Evolutionary conservation across 2,888 invertebrate genomes (phyloP), one percentile per base, ranked within the genome.

Genomic region (Neocrepidodera transversa): DNA sequence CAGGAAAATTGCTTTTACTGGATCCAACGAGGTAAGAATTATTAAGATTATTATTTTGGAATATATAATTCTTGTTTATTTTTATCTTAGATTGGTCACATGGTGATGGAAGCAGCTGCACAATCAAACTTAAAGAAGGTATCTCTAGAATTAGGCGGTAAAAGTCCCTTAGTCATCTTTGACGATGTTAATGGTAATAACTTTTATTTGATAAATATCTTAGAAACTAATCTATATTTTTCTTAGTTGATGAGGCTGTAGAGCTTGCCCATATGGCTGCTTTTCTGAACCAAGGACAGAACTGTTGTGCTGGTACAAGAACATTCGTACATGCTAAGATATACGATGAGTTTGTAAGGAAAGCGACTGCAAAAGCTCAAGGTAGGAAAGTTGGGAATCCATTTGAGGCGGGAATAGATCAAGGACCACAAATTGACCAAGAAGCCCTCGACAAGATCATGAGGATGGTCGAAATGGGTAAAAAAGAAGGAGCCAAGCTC

Each of bases 241-340:
- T 40, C 16, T 23, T 56, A 86, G 86, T 87, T 68, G 82, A 84
- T 63, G 82, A 83, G 66, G 87, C 86, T 7, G 86, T 84, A 3
- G 75, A 84, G 66, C 84, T 86, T 51, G 85, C 89, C 0, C 86
- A 89, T 69, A 80, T 80, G n/a, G 88, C 85, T 0, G 79, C 90
- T 49, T 91, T 91, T 78, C 81, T 84, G 47, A 92, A 92, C 73
- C 88, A 90, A 72, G 92, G 91, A 2, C 90, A 91, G 78, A 87
- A 86, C 71, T 93, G 93, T 73, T 89, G 89, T 72, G 94, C 95
- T 30, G 95, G 91, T 10, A 92, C 93, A 7, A 85, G 95, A 61
- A 95, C 93, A 1, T 95, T 89, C 74, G 95, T 96, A 0, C 93
- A 95, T 64, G 87, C 90, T 36, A 86, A 86, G 43, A 90, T 96